These are phyloP conservation scores for Phrixothrix hirtus DNA, from an alignment of 2,888 invertebrate species.

Conservation along the genomic window DNA sequence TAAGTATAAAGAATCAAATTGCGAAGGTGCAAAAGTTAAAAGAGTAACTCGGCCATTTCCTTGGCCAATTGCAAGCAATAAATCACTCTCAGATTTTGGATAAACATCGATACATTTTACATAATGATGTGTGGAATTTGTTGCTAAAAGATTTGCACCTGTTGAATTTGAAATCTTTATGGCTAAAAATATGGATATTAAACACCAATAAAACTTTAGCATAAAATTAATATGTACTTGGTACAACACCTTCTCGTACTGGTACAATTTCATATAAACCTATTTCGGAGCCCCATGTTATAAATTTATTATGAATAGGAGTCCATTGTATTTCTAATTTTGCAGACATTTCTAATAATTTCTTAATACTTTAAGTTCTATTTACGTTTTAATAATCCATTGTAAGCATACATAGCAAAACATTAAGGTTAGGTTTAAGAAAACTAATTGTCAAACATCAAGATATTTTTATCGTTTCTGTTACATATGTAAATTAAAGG, in stretches of 20 bases:
- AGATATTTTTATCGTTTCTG: too few relatives aligned
- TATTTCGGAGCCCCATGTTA: slow-evolving; percentile 90
- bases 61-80: slow-evolving; percentile 84
- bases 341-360: too few relatives aligned
- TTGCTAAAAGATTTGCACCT: slow-evolving; percentile 71
- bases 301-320: slow-evolving; percentile 80
- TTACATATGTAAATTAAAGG: too few relatives aligned
- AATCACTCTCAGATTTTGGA: slow-evolving; percentile 74
- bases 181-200: too few relatives aligned
- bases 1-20: slow-evolving; percentile 68
- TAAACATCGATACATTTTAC: slow-evolving; percentile 88
- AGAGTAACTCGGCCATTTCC: slow-evolving; percentile 86
- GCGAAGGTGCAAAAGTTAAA: slow-evolving; percentile 72
- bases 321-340: slow-evolving; percentile 87
- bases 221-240: too few relatives aligned
- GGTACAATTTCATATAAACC: slow-evolving; percentile 78
- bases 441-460: too few relatives aligned
- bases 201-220: too few relatives aligned
- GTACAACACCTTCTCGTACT: slow-evolving; percentile 61
- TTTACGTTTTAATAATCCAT: too few relatives aligned
- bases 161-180: slow-evolving; percentile 70
- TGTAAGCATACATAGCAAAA: too few relatives aligned
- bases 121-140: slow-evolving; percentile 74
- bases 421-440: too few relatives aligned
- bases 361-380: too few relatives aligned